Evolutionary conservation across 2,113 vertebrate species (phyloP), one percentile per base, ranked within the genome.

Genomic region (Thinocorus orbignyianus): DNA sequence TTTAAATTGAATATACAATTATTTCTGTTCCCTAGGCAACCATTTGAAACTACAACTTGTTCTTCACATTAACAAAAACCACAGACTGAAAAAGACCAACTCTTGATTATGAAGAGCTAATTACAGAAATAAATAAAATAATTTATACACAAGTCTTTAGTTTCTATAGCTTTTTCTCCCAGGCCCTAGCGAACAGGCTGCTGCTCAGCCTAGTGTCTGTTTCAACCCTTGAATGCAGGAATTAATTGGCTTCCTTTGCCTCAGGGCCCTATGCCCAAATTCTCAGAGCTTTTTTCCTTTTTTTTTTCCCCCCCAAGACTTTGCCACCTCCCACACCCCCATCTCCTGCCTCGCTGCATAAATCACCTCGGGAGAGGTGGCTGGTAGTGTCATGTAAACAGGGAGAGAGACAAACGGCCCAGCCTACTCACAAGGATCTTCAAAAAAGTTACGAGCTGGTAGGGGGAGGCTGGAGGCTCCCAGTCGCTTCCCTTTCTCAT

Each of bases 61-160:
- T 97, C 97, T 94, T 97, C 98, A 98, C 97, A 73, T 97, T 98
- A 98, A 98, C 97, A 97, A 98, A 98, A 98, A 97, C 95, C 90
- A 97, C 97, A 97, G 98, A 97, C 65, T 87, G 97, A 95, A 98
- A 97, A 98, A 98, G 97, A 98, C 97, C 97, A 93, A 97, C 95
- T 98, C 95, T 97, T 98, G 97, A 97, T 98, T 97, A 97, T 97
- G 97, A 98, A 97, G 95, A 97, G 96, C 98, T 98, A 98, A 98
- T 98, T 98, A 98, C 97, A 98, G 92, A 97, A 98, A 98, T 98
- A 98, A 98, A 98, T 98, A 98, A 98, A 98, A 98, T 98, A 98
- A 98, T 98, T 98, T 98, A 98, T 98, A 98, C 97, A 98, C 77
- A 82, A 37, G 86, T 97, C 88, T 94, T 96, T 95, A 95, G 83